These are phyloP conservation scores for Drosophila sordidula DNA, from an alignment of 2,888 invertebrate species.

Conservation along the genomic window DNA sequence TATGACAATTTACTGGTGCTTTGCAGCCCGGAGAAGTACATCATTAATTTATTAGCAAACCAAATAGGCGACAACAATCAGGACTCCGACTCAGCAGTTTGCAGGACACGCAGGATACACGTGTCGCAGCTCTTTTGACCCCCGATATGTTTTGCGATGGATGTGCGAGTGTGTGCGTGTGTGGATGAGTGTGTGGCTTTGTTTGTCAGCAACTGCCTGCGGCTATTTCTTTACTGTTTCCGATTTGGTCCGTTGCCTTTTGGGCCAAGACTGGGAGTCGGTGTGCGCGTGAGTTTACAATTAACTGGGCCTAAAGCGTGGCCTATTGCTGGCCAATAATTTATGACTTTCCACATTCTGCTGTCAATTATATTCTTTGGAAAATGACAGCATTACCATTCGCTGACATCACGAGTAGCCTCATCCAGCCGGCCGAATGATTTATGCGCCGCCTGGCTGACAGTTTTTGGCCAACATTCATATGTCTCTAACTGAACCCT, in stretches of 20 bases:
- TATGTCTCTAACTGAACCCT: neutral
- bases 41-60: constrained; percentile 80
- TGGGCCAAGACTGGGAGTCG: neutral
- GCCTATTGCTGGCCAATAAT: constrained; percentile 50
- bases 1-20: constrained; percentile 60
- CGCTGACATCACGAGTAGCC: constrained; percentile 48
- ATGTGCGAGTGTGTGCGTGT: constrained; percentile 5
- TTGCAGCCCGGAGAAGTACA: constrained; percentile 63
- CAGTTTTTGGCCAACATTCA: constrained; percentile 55
- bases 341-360: constrained; percentile 73
- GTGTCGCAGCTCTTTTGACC: constrained; percentile 22
- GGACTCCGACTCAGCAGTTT: constrained; percentile 45
- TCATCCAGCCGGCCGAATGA: constrained; percentile 55
- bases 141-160: neutral
- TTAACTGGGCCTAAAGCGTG: constrained; percentile 35
- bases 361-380: constrained; percentile 78
- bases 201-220: constrained; percentile 20
- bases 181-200: constrained; percentile 7
- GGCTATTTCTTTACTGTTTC: constrained; percentile 15
- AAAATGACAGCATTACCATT: constrained; percentile 66
- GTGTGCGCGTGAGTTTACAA: constrained; percentile 39
- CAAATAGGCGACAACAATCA: constrained; percentile 71
- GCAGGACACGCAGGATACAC: constrained; percentile 48
- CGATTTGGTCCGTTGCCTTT: constrained; percentile 4
- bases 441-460: constrained; percentile 67